Percentiles rank a stretch among this genome's conserved stretches.
These are phyloP conservation scores for Oreochromis spilurus DNA, from an alignment of 2,113 vertebrate genomes.

Conservation along the genomic window DNA sequence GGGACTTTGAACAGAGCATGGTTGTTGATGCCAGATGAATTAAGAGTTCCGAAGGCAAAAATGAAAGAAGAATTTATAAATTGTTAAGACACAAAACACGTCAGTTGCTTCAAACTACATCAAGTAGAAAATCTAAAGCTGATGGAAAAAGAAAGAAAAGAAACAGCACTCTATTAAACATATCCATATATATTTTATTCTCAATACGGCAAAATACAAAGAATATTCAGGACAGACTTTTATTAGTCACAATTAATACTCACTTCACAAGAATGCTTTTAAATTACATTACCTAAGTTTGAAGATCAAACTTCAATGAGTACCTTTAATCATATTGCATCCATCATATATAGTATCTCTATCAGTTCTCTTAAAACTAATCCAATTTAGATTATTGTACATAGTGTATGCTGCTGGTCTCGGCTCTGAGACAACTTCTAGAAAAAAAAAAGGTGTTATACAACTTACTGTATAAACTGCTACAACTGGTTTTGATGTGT, in stretches of 20 bases:
- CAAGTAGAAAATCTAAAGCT: not conserved
- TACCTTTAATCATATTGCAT: conserved; percentile 91
- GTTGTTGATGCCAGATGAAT: not conserved
- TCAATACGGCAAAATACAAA: conserved; percentile 99
- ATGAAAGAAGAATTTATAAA: not conserved
- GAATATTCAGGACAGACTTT: conserved; percentile 98
- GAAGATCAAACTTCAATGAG: conserved; percentile 82
- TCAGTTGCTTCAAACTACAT: not conserved
- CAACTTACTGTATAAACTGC: conserved; percentile 72
- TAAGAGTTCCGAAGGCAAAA: not conserved
- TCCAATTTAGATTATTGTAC: conserved; percentile 67
- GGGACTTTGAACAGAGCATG: not conserved
- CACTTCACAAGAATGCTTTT: conserved; percentile 91
- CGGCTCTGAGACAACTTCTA: conserved; percentile 48
- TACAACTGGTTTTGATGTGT: conserved; percentile 62
- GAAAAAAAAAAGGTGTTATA: conserved; percentile 65
- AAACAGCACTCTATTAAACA: conserved; percentile 49
- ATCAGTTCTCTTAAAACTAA: conserved; percentile 73
- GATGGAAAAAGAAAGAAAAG: not conserved
- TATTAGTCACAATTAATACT: conserved; percentile 96
- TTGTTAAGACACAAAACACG: not conserved
- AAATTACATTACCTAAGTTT: conserved; percentile 78
- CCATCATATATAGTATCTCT: conserved; percentile 75
- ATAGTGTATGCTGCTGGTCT: conserved; percentile 67
- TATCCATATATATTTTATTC: conserved; percentile 86